A percentile compares a stretch with the other conserved stretches of the same genome.
phyloP scores from a whole-genome alignment of 2,113 vertebrate species.

The Hyperoodon ampullatus region DNA sequence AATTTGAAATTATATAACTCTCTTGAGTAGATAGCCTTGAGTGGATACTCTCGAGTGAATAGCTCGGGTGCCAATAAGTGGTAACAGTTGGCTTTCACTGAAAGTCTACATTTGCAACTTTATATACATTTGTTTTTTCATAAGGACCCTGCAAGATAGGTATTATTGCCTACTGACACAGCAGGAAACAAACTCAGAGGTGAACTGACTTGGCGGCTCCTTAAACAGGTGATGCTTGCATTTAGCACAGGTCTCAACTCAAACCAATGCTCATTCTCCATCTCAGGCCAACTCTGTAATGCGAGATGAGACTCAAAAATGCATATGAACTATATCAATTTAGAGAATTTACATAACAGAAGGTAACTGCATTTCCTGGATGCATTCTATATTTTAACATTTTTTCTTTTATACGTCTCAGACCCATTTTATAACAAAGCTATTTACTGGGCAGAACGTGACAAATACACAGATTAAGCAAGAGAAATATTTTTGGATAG shows the following conservation, averaged over 20 bases:
- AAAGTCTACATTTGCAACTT: conserved; percentile 16
- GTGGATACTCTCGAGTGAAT: neutral
- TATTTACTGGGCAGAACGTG: conserved; percentile 36
- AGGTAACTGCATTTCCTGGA: neutral
- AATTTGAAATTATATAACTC: neutral
- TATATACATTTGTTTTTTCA: neutral
- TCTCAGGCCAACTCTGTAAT: neutral
- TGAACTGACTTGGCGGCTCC: neutral
- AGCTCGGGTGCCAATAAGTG: neutral
- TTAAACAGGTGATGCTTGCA: neutral
- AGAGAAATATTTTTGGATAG: conserved; percentile 60
- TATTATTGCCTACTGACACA: neutral
- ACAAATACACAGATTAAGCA: conserved; percentile 36
- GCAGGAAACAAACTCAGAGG: neutral
- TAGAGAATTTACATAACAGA: neutral
- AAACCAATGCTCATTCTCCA: neutral
- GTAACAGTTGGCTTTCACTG: neutral
- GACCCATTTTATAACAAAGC: conserved; percentile 55
- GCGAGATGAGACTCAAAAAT: neutral
- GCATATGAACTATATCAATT: neutral
- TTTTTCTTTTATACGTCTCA: conserved; percentile 8
- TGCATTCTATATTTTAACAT: neutral
- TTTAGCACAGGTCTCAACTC: neutral
- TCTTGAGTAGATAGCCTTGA: neutral
- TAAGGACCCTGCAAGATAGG: neutral